Evolutionary conservation across 2,113 vertebrate genomes (phyloP), one percentile per base, ranked within the genome.

Genomic region (Callipepla squamata): DNA sequence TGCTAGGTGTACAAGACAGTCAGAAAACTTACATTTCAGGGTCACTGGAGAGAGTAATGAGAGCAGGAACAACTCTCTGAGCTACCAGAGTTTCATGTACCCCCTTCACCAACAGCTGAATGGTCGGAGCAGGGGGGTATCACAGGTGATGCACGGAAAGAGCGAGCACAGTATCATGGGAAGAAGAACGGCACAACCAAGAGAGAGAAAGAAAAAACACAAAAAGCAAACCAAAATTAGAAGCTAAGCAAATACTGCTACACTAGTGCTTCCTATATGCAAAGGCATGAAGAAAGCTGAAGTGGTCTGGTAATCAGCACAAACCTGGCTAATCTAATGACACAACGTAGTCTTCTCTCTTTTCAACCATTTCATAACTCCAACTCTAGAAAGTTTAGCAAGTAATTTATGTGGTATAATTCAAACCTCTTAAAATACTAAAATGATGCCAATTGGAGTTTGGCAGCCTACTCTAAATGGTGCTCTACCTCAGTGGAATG

Each of bases 81-180:
- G 99, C 99, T 98, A 99, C 99, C 98, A 99, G 98, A 97, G 99
- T 99, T 98, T 99, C 99, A 99, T 99, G 99, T 98, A 99, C 99
- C 99, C 99, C 99, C 98, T 99, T 99, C 99, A 99, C 99, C 99
- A 99, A 98, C 98, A 99, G 99, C 99, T 99, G 99, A 98, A 97
- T 98, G 98, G 97, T 97, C 97, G 97, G 97, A 98, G 76, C 97
- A 97, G 98, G 97, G 97, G 97, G 97, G 92, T 96, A 96, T 98
- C 98, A 98, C 98, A 98, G 98, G 96, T 97, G 98, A 97, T 92
- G 97, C 96, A 98, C 81, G 97, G 97, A 98, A 98, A 99, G 98
- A 98, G 98, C 81, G 98, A 98, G 98, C 97, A 98, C 97, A 98
- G 96, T 96, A 96, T 97, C 98, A 98, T 65, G 97, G 97, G 98